Base-by-base conservation (phyloP, 2,797 vertebrate genomes). In the Setipinna tenuifilis region DNA sequence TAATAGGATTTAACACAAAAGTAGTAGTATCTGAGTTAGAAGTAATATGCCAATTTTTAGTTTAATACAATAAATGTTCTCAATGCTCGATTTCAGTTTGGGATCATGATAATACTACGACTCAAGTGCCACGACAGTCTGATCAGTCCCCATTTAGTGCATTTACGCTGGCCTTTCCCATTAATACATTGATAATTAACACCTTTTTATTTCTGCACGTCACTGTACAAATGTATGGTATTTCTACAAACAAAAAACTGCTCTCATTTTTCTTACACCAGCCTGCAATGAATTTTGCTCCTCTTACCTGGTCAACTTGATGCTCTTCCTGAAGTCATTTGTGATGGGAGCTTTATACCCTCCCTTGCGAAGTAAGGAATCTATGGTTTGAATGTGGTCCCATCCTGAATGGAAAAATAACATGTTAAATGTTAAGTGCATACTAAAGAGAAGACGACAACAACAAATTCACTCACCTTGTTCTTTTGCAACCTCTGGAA, bases 311-410 rank as follows among this genome's bases (percentile, higher is more conserved):
- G 98, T 99, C 97, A 99, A 97, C 96, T 99, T 99, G 96, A 99
- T 99, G 95, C 98, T 98, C 97, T 99, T 99, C 98, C 98, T 99
- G 97, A 99, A 99, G 96, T 99, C 98, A 91, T 98, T 99, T 94
- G 98, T 98, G 93, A 99, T 99, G 23, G 98, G 98, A 96, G 98
- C 98, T 96, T 99, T 99, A 95, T 99, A 99, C 92, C 98, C 98
- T 97, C 98, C 98, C 97, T 99, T 99, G 96, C 98, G 97, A 95
- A 99, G 93, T 96, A 99, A 98, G 94, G 98, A 99, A 97, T 99
- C 98, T 97, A 99, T 99, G 96, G 98, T 99, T 95, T 99, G 98
- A 98, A 99, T 99, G 94, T 99, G 98, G 98, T 99, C 98, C 98
- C 98, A 99, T 96, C 98, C 98, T 99, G 86, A 92, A 86, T 83